phyloP scores from a whole-genome alignment of 2,797 vertebrate genomes.

The Macropus fuliginosus region DNA sequence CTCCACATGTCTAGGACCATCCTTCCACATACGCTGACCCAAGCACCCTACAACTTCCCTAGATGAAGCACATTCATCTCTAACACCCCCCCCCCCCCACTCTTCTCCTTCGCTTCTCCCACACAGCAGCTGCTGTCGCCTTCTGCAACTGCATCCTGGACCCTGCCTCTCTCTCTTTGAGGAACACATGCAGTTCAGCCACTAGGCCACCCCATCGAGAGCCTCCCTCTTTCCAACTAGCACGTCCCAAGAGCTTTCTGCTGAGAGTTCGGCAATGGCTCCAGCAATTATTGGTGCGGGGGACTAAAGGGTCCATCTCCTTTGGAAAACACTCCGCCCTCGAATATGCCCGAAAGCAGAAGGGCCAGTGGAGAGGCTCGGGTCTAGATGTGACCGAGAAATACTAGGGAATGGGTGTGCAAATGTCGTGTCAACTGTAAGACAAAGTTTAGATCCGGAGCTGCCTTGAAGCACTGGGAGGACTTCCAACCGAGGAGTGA shows the following conservation, averaged over 20 bases:
- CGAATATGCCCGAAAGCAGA: background rate
- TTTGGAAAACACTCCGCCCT: background rate
- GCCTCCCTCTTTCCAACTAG: background rate
- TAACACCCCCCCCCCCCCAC: accelerated
- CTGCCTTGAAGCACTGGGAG: background rate
- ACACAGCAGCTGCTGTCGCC: background rate
- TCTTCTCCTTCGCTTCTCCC: accelerated
- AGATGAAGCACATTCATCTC: background rate
- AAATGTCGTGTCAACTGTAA: background rate
- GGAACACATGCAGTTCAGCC: background rate
- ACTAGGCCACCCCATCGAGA: background rate
- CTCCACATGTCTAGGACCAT: background rate
- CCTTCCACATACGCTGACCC: background rate
- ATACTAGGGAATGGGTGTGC: background rate
- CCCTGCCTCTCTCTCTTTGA: background rate
- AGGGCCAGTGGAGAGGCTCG: accelerated
- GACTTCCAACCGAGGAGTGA: background rate
- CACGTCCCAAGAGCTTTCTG: background rate
- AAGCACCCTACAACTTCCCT: background rate
- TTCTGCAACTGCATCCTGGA: background rate
- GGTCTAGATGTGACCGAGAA: background rate
- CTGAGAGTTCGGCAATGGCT: background rate
- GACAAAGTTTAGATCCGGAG: background rate
- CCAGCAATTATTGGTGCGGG: no score
- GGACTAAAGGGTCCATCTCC: background rate